Percentiles rank a stretch among this genome's conserved stretches.
Conservation (phyloP, 2,888 invertebrate genomes). For the Anagyrus pseudococci region DNA sequence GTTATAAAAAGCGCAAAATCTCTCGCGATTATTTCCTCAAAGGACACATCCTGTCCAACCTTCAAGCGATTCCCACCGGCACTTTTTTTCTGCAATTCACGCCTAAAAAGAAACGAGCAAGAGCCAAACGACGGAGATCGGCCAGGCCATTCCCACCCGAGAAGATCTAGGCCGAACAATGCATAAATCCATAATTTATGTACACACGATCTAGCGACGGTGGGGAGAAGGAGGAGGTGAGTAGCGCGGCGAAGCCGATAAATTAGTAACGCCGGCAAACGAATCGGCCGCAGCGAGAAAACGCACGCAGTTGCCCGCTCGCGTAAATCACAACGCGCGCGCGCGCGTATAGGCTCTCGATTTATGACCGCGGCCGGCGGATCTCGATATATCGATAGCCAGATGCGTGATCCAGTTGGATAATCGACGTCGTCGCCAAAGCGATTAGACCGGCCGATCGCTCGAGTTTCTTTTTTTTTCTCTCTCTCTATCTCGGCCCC, state of each 20-base stretch:
- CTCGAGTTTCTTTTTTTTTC: too few species aligned
- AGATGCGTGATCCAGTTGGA: not conserved
- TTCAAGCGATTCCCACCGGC: not conserved
- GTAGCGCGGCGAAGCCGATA: too few species aligned
- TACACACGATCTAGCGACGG: too few species aligned
- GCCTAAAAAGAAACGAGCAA: not conserved
- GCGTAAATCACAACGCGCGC: not conserved
- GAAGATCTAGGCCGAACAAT: conserved; percentile 32
- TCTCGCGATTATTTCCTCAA: not conserved
- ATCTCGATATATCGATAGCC: conserved; percentile 26
- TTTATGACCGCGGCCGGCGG: conserved; percentile 32
- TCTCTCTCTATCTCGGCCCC: too few species aligned
- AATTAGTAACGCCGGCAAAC: conserved; percentile 28
- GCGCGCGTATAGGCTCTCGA: not conserved
- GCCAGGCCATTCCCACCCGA: not conserved
- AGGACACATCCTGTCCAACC: not conserved
- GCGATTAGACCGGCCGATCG: too few species aligned
- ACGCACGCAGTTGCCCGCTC: not conserved
- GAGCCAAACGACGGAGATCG: not conserved
- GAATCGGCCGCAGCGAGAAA: not conserved
- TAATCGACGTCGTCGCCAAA: too few species aligned
- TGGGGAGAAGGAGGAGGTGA: conserved; percentile 1
- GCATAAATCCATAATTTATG: conserved; percentile 37
- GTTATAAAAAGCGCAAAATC: too few species aligned
- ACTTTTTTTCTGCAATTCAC: not conserved